Conservation (phyloP, 2,113 vertebrate genomes). For the Noctilio leporinus region DNA sequence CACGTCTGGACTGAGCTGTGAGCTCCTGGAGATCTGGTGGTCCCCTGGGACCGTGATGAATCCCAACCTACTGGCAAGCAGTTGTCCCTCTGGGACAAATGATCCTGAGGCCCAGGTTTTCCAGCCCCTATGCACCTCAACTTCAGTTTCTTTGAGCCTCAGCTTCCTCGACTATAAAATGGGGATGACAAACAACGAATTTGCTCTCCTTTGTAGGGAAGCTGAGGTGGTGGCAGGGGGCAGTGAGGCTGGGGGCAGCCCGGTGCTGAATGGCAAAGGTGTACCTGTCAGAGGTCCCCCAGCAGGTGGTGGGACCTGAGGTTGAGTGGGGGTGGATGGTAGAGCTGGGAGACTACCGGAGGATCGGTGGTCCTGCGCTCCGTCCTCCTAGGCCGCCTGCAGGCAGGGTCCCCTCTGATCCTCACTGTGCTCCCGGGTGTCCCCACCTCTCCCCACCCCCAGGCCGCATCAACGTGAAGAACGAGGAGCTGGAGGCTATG, state of each 20-base stretch:
- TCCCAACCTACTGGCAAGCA: neutral
- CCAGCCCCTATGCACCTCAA: neutral
- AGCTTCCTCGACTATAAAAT: neutral
- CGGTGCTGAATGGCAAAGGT: too few relatives aligned
- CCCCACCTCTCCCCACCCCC: neutral
- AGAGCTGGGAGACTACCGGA: neutral
- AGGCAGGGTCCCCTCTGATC: neutral
- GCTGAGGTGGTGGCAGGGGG: neutral
- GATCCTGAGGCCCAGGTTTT: neutral
- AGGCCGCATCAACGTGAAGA: conserved; percentile 91
- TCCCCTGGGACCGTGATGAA: neutral
- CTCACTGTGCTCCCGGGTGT: neutral
- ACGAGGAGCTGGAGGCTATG: conserved; percentile 91
- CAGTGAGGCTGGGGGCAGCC: neutral
- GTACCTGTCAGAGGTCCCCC: rapidly evolving
- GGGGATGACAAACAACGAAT: neutral
- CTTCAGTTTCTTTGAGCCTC: neutral
- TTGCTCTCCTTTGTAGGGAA: neutral
- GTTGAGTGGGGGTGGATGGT: rapidly evolving
- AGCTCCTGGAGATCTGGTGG: neutral
- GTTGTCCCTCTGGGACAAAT: neutral
- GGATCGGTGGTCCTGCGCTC: neutral
- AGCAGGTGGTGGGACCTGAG: neutral
- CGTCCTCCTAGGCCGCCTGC: neutral
- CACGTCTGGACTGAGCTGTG: neutral